Evolutionary conservation across 1,140 invertebrate genomes (phyloP), one percentile per base, ranked within the genome.

Genomic region (Apolygus lucorum): DNA sequence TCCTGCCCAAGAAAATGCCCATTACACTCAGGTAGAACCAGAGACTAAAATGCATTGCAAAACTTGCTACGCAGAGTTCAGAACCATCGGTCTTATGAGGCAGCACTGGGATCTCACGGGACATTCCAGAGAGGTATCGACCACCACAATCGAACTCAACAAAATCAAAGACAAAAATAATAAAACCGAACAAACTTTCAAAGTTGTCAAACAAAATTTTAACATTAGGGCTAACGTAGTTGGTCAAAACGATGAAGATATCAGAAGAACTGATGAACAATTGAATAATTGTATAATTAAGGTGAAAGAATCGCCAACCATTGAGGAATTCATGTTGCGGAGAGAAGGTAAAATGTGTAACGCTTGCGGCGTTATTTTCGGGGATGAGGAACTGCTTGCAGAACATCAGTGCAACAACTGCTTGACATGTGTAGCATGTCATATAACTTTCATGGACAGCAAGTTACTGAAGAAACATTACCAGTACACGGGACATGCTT

Each of bases 121-220:
- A 2, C 71, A 72, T 52, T 22, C 62, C 1, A 52, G 68, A 25
- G 68, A 72, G 28, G 71, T 72, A 27, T 62, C 49, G 28, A 72
- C 71, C n/a, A 49, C 62, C 13, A 52, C 34, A 42, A 22, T 67
- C 24, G 71, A 72, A 14, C n/a, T 72, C 22, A 72, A 72, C 22
- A 72, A 64, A 67, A 72, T 72, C 1, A 69, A 42, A 63, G 71
- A 72, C 28, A 72, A 72, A 67, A 63, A 25, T 11, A 69, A 63
- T 25, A 64, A 69, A 54, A 72, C 68, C 11, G 71, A 72, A 72
- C 29, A 63, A 27, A 72, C 71, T 62, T 72, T 72, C 65, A 72
- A 72, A 65, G 71, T 72, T n/a, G 68, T 72, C 21, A 72, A 72
- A 49, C 71, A 72, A 29, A 72, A 69, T 27, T 72, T 72, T 52